Conservation (phyloP, 1,140 invertebrate species). For the Hypothenemus hampei region DNA sequence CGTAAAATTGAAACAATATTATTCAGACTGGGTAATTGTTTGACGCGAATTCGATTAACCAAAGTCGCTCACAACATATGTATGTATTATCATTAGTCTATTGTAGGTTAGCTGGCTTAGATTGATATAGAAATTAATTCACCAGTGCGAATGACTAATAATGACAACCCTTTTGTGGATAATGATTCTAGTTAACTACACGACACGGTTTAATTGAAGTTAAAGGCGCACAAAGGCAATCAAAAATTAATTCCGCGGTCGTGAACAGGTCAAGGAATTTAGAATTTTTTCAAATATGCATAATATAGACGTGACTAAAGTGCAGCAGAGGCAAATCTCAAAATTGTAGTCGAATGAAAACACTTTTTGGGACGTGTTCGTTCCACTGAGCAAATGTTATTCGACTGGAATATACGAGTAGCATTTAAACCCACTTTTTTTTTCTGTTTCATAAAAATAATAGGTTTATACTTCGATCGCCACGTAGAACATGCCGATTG, state of each 20-base stretch:
- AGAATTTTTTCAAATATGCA: too few species aligned
- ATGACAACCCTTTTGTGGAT: conserved; percentile 14
- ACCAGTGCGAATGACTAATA: conserved; percentile 7
- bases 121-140: conserved; percentile 21
- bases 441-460: too few species aligned
- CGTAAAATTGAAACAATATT: neutral
- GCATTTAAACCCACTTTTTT: too few species aligned
- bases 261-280: neutral
- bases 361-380: too few species aligned
- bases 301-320: too few species aligned
- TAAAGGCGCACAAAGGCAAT: neutral
- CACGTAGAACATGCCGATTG: too few species aligned
- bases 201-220: conserved; percentile 10
- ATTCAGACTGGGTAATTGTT: conserved; percentile 11
- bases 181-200: conserved; percentile 12
- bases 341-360: too few species aligned
- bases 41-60: conserved; percentile 19
- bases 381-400: too few species aligned
- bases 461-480: too few species aligned
- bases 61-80: conserved; percentile 17
- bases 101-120: conserved; percentile 8
- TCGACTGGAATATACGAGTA: too few species aligned
- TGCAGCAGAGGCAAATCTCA: too few species aligned
- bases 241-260: conserved; percentile 1
- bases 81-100: conserved; percentile 17